These are phyloP conservation scores for Sakesphorus luctuosus DNA, from an alignment of 2,113 vertebrate species.

Conservation along the genomic window DNA sequence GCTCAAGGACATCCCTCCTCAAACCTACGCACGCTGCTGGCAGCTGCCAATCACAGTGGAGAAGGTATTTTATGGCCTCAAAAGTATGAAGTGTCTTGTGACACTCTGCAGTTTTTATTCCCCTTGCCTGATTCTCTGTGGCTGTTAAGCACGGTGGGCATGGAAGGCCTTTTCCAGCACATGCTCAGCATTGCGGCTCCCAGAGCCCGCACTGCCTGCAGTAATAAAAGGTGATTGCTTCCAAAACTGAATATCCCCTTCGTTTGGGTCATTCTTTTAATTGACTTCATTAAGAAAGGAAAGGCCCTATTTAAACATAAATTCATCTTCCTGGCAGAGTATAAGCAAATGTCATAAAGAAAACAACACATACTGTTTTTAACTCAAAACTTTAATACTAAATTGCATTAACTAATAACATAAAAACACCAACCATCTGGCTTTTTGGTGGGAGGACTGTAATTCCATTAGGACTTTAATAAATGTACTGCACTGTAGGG, in stretches of 20 bases:
- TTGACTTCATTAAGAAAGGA: conserved; percentile 36
- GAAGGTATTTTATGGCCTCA: not conserved
- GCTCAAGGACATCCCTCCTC: conserved; percentile 59
- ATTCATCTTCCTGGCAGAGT: conserved; percentile 6
- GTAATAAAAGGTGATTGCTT: conserved; percentile 23
- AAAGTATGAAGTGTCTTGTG: not conserved
- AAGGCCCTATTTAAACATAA: not conserved
- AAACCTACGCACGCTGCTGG: not conserved
- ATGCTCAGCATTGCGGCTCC: not conserved
- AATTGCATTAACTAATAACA: conserved; percentile 58
- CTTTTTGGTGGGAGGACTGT: conserved; percentile 71
- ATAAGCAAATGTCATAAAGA: conserved; percentile 2
- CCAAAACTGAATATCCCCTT: not conserved
- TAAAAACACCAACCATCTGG: conserved; percentile 65
- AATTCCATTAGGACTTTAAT: conserved; percentile 79
- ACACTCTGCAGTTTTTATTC: not conserved
- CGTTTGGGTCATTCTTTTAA: conserved; percentile 23
- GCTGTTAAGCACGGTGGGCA: not conserved
- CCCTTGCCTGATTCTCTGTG: not conserved
- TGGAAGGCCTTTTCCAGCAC: not conserved
- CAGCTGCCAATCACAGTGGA: conserved; percentile 30
- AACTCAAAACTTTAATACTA: conserved; percentile 45
- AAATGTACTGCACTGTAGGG: conserved; percentile 74
- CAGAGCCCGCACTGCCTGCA: conserved; percentile 4
- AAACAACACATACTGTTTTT: not conserved